These are phyloP conservation scores for Pantherophis guttatus DNA, from an alignment of 2,113 vertebrate genomes.

Conservation along the genomic window DNA sequence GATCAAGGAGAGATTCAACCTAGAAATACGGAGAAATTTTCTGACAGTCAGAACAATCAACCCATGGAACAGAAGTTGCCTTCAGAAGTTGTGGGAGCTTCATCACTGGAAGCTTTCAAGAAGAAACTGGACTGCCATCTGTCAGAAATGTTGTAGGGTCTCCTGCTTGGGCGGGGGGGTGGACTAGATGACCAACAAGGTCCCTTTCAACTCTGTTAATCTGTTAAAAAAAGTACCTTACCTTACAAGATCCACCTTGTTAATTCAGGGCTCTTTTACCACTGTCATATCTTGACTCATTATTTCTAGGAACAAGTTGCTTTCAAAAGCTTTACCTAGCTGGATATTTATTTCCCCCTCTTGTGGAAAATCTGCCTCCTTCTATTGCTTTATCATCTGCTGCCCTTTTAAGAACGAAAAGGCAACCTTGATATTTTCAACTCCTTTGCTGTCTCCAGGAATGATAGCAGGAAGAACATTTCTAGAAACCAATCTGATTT, in stretches of 20 bases:
- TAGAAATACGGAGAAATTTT: too few relatives aligned
- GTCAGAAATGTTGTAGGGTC: not conserved
- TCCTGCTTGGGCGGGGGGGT: too few relatives aligned
- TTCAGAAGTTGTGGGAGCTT: too few relatives aligned
- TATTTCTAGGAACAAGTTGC: not conserved
- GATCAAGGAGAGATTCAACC: too few relatives aligned
- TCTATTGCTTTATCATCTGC: not conserved
- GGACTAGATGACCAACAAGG: too few relatives aligned
- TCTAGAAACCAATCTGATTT: slow-evolving; percentile 30
- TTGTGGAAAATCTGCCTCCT: not conserved
- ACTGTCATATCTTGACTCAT: not conserved
- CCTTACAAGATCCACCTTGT: not conserved
- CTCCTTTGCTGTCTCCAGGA: slow-evolving; percentile 8
- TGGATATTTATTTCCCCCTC: not conserved
- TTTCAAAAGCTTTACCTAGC: not conserved
- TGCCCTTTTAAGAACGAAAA: slow-evolving; percentile 1
- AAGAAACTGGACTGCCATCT: too few relatives aligned
- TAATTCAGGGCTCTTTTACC: not conserved
- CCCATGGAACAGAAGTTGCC: too few relatives aligned
- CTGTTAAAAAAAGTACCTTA: too few relatives aligned
- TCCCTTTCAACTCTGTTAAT: too few relatives aligned
- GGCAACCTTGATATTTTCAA: not conserved
- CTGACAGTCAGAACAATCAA: too few relatives aligned
- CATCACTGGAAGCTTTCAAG: too few relatives aligned
- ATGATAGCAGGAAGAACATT: not conserved